A percentile compares a stretch with the other conserved stretches of the same genome.
phyloP scores from a whole-genome alignment of 2,797 vertebrate species.

The Loriculus beryllinus region DNA sequence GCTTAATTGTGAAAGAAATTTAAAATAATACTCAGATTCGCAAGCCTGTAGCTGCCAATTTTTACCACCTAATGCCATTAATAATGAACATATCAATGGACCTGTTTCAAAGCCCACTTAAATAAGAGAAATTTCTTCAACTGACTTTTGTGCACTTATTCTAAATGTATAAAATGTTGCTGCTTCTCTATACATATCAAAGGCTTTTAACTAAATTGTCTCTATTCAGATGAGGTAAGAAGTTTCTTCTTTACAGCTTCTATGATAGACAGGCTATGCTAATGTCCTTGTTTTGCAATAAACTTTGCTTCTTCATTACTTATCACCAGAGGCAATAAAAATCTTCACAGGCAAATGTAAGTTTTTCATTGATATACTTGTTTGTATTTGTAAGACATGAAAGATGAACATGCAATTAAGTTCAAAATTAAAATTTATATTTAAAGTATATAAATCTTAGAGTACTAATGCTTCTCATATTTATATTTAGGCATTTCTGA shows the following conservation, averaged over 20 bases:
- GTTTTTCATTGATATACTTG: slow-evolving; percentile 72
- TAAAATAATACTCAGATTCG: background rate
- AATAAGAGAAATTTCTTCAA: slow-evolving; percentile 2
- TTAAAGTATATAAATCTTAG: slow-evolving; percentile 66
- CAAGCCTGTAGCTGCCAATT: background rate
- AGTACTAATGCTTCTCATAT: slow-evolving; percentile 45
- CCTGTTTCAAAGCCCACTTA: slow-evolving; percentile 1
- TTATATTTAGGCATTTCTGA: slow-evolving; percentile 66
- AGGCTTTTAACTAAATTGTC: slow-evolving; percentile 62
- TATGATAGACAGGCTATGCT: slow-evolving; percentile 60
- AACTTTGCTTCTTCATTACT: slow-evolving; percentile 71
- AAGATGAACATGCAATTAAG: slow-evolving; percentile 71
- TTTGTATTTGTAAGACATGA: slow-evolving; percentile 74
- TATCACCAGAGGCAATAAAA: slow-evolving; percentile 71
- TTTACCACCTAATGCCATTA: slow-evolving; percentile 16
- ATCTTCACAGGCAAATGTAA: slow-evolving; percentile 71
- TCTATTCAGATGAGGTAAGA: slow-evolving; percentile 53
- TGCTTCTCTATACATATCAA: slow-evolving; percentile 59
- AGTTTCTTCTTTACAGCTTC: slow-evolving; percentile 65
- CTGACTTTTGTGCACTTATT: slow-evolving; percentile 31
- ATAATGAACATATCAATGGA: slow-evolving; percentile 11
- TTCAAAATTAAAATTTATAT: slow-evolving; percentile 73
- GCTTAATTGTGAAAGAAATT: slow-evolving; percentile 20
- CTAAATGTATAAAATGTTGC: slow-evolving; percentile 27
- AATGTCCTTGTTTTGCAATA: slow-evolving; percentile 67